Evolutionary conservation across 1,140 invertebrate genomes (phyloP).

Genomic region (Venustaconcha ellipsiformis): DNA sequence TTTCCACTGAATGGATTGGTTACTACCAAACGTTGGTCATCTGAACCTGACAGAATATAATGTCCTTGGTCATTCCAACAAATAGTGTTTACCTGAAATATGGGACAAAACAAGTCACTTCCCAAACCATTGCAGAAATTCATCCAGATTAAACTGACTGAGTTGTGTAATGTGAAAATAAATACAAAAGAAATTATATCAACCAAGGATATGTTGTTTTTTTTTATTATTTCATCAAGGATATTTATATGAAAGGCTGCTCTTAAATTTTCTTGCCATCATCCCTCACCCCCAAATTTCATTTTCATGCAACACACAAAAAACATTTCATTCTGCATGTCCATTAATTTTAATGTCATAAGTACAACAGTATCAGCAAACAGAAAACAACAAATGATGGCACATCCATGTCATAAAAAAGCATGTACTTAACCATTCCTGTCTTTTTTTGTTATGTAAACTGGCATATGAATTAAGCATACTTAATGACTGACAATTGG

Average conservation of each 20-base stretch:
- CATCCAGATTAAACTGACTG: neutral
- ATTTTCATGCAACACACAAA: no score
- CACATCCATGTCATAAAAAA: no score
- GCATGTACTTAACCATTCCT: no score
- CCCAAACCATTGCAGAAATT: neutral
- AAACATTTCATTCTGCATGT: no score
- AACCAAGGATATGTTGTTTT: neutral
- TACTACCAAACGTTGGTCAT: conserved; percentile 85
- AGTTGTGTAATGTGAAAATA: neutral
- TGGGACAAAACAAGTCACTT: neutral
- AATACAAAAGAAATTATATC: neutral
- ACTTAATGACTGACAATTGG: no score
- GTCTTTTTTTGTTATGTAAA: no score
- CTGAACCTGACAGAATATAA: conserved; percentile 84
- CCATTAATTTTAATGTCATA: no score
- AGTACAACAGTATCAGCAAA: no score
- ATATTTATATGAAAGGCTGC: neutral
- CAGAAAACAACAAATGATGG: no score
- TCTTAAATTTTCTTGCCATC: neutral
- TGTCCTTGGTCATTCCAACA: conserved; percentile 84
- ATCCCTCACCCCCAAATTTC: no score
- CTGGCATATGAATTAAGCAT: no score
- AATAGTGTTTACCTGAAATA: conserved; percentile 78
- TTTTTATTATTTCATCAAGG: neutral
- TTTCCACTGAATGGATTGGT: conserved; percentile 80